Base-by-base conservation (phyloP, 2,113 vertebrate species). In the Clarias gariepinus region DNA sequence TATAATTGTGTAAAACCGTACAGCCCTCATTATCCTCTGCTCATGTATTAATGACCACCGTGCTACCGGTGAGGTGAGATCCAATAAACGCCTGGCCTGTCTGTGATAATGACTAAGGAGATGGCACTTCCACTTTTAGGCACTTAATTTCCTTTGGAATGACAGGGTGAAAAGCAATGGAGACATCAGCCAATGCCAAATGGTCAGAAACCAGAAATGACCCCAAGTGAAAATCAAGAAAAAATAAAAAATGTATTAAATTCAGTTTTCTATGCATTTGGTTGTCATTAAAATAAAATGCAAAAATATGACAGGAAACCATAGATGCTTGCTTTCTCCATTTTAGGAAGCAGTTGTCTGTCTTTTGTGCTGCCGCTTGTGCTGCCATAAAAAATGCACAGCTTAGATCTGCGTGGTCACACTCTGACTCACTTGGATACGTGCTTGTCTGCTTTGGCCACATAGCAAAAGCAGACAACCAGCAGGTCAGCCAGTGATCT, bases 371-470 rank as follows among this genome's bases (percentile, higher is more conserved):
- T 41, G 41, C 41, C 41, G 64, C 33, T 68, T 23, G 63, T 41
- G 36, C 30, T 60, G 30, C 81, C 19, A 23, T 79, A 80, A n/a
- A 80, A n/a, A 36, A 52, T 25, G 61, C 57, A 47, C 71, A 58
- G 83, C 83, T 93, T 83, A 91, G 91, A 93, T 95, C 93, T 93
- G 55, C 60, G 0, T 84, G 25, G 90, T 93, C 91, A 94, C 84
- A 90, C 87, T 93, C 92, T 80, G 92, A 94, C 87, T 73, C 61
- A 82, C 89, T 90, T 53, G 86, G 93, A 94, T 93, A 92, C 85
- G 84, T 88, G 81, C 74, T 23, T 87, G 87, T 89, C 93, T 91
- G 92, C 85, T 90, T 90, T 89, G 88, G 90, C 92, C 91, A 91
- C 86, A 88, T 84, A 88, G 90, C 68, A 77, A 60, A 94, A 90